Evolutionary conservation across 2,113 vertebrate genomes (phyloP).

Genomic region (Platichthys flesus): DNA sequence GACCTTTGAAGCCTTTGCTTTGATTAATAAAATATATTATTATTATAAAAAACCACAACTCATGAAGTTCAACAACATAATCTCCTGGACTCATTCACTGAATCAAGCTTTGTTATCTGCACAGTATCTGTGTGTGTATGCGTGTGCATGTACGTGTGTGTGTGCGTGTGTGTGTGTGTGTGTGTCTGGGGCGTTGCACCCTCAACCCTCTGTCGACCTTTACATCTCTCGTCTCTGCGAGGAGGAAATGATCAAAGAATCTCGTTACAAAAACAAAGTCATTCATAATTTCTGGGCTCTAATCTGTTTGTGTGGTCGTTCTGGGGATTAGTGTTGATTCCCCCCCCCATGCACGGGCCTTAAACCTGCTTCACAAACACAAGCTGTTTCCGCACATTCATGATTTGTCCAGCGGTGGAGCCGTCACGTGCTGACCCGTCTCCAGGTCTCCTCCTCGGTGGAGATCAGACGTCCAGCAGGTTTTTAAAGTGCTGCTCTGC

Average conservation of each 20-base stretch:
- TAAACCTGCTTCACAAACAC: constrained; percentile 49
- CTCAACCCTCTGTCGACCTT: not conserved
- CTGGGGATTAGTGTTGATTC: constrained; percentile 65
- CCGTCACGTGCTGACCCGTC: constrained; percentile 63
- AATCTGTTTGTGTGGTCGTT: constrained; percentile 50
- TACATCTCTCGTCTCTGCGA: not conserved
- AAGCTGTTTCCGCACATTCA: constrained; percentile 66
- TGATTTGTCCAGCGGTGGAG: constrained; percentile 60
- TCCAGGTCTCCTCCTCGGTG: constrained; percentile 47
- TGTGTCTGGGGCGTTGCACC: not conserved
- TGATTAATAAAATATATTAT: no score
- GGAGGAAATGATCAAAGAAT: constrained; percentile 46
- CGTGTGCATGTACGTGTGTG: no score
- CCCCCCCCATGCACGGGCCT: no score
- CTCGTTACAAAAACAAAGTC: constrained; percentile 40
- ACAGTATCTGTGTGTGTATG: no score
- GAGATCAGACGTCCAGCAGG: constrained; percentile 57
- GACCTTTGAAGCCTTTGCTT: no score
- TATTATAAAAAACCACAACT: no score
- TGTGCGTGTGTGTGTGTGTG: no score
- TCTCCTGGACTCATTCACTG: no score
- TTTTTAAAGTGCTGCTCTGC: constrained; percentile 27
- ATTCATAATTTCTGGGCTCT: constrained; percentile 67
- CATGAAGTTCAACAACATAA: no score
- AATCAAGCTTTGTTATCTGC: no score